Percentiles rank a stretch among this genome's conserved stretches.
These are phyloP conservation scores for Porites lobata DNA, from an alignment of 92 coral and sea anemone genomes.

Conservation along the genomic window DNA sequence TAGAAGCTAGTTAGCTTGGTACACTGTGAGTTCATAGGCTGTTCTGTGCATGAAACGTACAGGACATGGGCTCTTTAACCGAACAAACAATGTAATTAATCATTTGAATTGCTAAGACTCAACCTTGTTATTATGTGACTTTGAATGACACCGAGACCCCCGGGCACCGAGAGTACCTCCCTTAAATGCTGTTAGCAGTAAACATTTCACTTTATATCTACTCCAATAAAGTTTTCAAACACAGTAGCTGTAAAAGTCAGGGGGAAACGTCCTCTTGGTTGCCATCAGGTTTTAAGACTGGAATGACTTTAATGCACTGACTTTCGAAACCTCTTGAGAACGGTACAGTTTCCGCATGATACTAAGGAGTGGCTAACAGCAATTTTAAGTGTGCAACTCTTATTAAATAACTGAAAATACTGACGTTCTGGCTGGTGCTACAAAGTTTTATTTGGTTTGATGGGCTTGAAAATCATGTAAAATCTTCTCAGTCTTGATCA, in stretches of 20 bases:
- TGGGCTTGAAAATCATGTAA: no score
- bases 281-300: no score
- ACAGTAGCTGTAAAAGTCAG: neutral
- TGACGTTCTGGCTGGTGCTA: no score
- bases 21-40: neutral
- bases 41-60: neutral
- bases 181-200: neutral
- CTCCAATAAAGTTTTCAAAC: neutral
- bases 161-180: neutral
- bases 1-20: neutral
- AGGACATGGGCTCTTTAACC: neutral
- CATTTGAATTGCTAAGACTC: neutral
- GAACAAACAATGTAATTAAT: neutral
- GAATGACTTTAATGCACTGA: no score
- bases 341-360: no score
- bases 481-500: no score
- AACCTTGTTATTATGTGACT: conserved; percentile 3
- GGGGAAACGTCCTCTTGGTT: neutral
- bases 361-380: no score
- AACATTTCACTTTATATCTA: neutral
- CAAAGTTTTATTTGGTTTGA: no score
- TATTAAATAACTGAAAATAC: no score
- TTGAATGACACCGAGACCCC: neutral
- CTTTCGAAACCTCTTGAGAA: no score
- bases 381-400: no score